phyloP scores from a whole-genome alignment of 1,140 invertebrate genomes.

The Eueides isabella region DNA sequence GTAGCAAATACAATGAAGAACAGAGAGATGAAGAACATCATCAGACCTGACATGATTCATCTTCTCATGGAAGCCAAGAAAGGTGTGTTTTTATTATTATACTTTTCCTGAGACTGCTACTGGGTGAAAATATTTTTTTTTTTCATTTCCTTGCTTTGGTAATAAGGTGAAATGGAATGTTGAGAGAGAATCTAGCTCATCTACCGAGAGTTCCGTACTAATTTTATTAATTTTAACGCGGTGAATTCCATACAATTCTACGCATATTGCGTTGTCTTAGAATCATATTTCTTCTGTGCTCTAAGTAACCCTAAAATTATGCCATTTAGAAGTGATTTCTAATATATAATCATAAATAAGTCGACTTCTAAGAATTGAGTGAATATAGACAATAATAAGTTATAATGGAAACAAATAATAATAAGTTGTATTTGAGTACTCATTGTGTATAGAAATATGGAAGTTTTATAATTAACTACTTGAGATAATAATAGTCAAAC shows the following conservation, averaged over 20 bases:
- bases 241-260: too few species aligned
- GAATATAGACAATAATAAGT: too few species aligned
- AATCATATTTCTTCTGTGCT: too few species aligned
- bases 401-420: background rate
- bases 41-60: constrained; percentile 79
- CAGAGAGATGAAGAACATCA: constrained; percentile 68
- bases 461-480: background rate
- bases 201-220: too few species aligned
- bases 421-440: background rate
- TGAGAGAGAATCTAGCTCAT: too few species aligned
- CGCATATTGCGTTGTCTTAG: too few species aligned
- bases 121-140: background rate
- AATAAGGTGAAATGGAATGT: too few species aligned
- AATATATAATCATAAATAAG: background rate
- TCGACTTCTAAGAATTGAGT: background rate
- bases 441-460: background rate
- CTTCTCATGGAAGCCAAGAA: constrained; percentile 77
- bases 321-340: too few species aligned
- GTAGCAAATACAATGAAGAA: constrained; percentile 81
- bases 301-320: too few species aligned
- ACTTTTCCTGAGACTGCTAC: too few species aligned
- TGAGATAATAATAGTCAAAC: background rate
- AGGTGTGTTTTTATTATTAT: constrained; percentile 46
- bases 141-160: background rate
- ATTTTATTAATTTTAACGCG: too few species aligned